A percentile compares a stretch with the other conserved stretches of the same genome.
Conservation (phyloP, 2,113 vertebrate genomes). For the Calonectris borealis region DNA sequence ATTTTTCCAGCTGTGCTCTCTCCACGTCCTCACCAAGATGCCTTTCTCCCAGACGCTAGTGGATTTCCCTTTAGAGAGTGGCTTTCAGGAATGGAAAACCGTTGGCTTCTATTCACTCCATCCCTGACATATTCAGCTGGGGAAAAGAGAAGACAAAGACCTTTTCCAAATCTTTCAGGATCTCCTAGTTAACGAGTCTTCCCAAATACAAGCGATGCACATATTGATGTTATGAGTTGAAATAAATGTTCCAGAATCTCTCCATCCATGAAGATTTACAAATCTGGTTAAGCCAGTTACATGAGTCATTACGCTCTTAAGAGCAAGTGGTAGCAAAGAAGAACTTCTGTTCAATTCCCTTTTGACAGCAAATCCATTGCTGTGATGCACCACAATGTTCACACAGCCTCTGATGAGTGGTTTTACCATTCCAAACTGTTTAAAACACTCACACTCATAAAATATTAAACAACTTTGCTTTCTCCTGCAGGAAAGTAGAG, state of each 20-base stretch:
- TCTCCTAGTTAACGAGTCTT: not conserved
- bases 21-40: not conserved
- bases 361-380: slow-evolving; percentile 53
- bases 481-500: slow-evolving; percentile 47
- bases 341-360: slow-evolving; percentile 20
- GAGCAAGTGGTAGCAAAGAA: slow-evolving; percentile 27
- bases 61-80: not conserved
- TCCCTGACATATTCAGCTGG: not conserved
- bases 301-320: slow-evolving; percentile 20
- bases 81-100: not conserved
- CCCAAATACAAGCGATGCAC: not conserved
- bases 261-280: not conserved
- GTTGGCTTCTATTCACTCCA: not conserved
- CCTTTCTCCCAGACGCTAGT: not conserved
- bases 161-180: not conserved
- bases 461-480: slow-evolving; percentile 66
- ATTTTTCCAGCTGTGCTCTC: not conserved
- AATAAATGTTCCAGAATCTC: not conserved
- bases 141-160: not conserved
- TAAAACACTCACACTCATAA: slow-evolving; percentile 70
- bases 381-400: slow-evolving; percentile 42
- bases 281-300: slow-evolving; percentile 5
- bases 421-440: slow-evolving; percentile 67
- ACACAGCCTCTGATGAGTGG: slow-evolving; percentile 38
- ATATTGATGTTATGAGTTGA: not conserved